Conservation (phyloP, 2,888 invertebrate genomes). For the Polydrusus tereticollis region DNA sequence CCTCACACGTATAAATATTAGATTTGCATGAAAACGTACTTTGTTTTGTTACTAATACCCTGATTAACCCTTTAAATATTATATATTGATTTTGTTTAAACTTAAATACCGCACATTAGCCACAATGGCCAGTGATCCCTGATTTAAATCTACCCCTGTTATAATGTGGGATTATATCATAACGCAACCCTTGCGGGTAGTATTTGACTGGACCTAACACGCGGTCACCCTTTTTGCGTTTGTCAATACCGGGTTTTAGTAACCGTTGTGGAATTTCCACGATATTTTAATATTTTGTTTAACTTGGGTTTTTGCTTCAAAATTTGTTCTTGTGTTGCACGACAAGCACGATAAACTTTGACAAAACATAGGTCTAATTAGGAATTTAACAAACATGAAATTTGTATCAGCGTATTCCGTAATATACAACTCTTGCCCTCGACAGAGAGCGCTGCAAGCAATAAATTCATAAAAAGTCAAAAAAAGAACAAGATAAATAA, state of each 20-base stretch:
- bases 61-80: conserved; percentile 3
- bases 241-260: background rate
- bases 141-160: conserved; percentile 28
- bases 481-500: no score
- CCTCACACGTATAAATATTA: background rate
- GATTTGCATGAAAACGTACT: background rate
- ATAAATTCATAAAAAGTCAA: no score
- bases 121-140: conserved; percentile 24
- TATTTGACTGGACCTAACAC: conserved; percentile 34
- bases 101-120: conserved; percentile 16
- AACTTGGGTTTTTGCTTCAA: background rate
- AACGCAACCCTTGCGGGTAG: conserved; percentile 26
- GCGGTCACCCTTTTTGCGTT: conserved; percentile 28
- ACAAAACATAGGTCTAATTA: no score
- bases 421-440: no score
- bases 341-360: no score
- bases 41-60: background rate
- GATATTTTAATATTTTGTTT: background rate
- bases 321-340: no score
- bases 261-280: background rate
- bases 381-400: no score
- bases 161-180: conserved; percentile 33
- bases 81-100: conserved; percentile 16
- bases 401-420: no score
- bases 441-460: no score